Percentiles rank a stretch among this genome's conserved stretches.
These are phyloP conservation scores for Dryadula phaetusa DNA, from an alignment of 2,888 invertebrate species.

Conservation along the genomic window DNA sequence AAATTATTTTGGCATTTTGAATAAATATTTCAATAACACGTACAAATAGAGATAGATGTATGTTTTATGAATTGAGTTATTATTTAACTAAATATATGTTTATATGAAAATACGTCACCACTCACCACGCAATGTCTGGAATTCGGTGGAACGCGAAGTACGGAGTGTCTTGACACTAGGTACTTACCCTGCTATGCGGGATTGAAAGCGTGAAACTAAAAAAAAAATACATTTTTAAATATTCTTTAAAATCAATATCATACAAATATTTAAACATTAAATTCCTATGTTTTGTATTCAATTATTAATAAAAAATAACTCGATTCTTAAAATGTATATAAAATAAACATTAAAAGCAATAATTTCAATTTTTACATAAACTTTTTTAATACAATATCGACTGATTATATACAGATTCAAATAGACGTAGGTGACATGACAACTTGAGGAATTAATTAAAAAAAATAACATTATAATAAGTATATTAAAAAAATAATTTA, in stretches of 20 bases:
- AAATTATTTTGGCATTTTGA: background rate
- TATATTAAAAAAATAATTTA: background rate
- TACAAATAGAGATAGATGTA: background rate
- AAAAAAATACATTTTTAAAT: too few relatives aligned
- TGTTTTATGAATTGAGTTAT: background rate
- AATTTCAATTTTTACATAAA: background rate
- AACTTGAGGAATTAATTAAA: background rate
- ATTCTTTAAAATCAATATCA: too few relatives aligned
- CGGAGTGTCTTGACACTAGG: too few relatives aligned
- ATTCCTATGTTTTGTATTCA: too few relatives aligned
- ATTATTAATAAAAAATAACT: background rate
- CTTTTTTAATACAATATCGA: background rate
- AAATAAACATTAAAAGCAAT: background rate
- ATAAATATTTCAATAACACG: slow-evolving; percentile 1
- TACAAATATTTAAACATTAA: too few relatives aligned
- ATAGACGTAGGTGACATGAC: slow-evolving; percentile 1
- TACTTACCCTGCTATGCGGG: too few relatives aligned
- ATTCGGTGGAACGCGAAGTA: too few relatives aligned
- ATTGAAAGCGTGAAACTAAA: too few relatives aligned
- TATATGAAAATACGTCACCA: too few relatives aligned
- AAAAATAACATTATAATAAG: background rate
- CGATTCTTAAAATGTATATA: background rate
- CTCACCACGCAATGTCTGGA: too few relatives aligned
- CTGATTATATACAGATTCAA: slow-evolving; percentile 12
- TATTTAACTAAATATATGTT: background rate